Base-by-base conservation (phyloP, 2,888 invertebrate genomes). In the Patella depressa region DNA sequence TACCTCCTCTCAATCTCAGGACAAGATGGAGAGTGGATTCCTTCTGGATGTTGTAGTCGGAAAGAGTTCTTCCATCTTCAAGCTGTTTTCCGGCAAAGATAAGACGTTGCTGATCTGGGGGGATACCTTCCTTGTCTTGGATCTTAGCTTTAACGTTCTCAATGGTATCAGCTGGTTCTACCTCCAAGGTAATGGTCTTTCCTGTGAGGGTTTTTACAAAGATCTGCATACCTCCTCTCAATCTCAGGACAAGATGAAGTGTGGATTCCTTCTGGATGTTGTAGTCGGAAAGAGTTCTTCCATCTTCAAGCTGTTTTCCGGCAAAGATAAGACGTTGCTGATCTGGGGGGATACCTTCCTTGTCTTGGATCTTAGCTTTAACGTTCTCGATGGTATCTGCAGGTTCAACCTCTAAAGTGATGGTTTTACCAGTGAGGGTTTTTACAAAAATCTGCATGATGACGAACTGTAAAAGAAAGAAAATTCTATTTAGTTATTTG, bases 201-300 rank as follows among this genome's bases (percentile, higher is more conserved):
- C 89, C 89, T 75, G 89, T 90, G 15, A 90, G 80, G 2, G 89
- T 90, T 72, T 90, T 90, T 24, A 90, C 90, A 80, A 90, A 98
- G 93, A 98, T 98, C 94, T 98, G 81, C 53, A 70, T 69, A 78
- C 83, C 83, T 59, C 84, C 84, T 72, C 97, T 94, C 86, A 98
- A 94, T 93, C 97, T 95, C 79, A 98, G 94, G 81, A 98, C 97
- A 93, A 93, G 85, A 92, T 98, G 98, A 83, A 98, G 94, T 17
- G 98, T 98, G 0, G 97, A 97, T 92, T 97, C 97, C 92, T 97
- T 97, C 92, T 98, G 97, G 90, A 98, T 97, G 92, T 97, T 97
- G 92, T 97, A 97, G 90, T 98, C 97, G 0, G 96, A 96, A 53
- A 98, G 93, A 2, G 97, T 97, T 75, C 96, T 94, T 5, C 96